Percentiles rank a stretch among this genome's conserved stretches.
Conservation (phyloP, 2,797 vertebrate species). For the Intellagama lesueurii region DNA sequence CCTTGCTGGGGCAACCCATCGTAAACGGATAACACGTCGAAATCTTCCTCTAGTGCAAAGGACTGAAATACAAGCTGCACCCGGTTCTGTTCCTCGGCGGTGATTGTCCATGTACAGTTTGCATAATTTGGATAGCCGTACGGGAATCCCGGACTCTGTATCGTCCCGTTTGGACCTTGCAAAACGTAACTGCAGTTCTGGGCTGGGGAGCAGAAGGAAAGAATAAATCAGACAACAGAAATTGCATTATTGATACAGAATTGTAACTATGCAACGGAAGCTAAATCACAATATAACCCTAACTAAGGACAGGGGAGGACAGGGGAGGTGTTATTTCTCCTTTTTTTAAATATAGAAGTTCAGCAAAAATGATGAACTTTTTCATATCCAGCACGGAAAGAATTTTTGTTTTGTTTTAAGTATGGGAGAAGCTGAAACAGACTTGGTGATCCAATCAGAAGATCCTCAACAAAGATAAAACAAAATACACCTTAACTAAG, state of each 20-base stretch:
- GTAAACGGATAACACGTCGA: conserved; percentile 94
- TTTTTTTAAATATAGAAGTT: not conserved
- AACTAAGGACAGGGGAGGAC: no score
- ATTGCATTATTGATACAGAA: conserved; percentile 11
- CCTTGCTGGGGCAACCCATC: conserved; percentile 92
- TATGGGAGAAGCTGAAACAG: not conserved
- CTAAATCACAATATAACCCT: no score
- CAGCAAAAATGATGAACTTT: not conserved
- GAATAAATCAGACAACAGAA: conserved; percentile 53
- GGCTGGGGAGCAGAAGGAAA: conserved; percentile 77
- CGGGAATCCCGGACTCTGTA: conserved; percentile 97
- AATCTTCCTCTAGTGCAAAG: conserved; percentile 98
- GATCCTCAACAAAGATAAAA: not conserved
- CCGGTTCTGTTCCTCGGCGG: conserved; percentile 92
- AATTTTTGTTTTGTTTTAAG: not conserved
- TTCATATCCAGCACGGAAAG: not conserved
- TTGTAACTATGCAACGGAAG: not conserved
- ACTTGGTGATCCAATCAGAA: not conserved
- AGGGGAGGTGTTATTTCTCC: no score
- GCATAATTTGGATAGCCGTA: conserved; percentile 99
- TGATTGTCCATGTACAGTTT: conserved; percentile 98
- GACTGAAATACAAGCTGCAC: conserved; percentile 98
- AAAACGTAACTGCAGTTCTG: conserved; percentile 96
- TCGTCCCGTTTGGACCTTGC: conserved; percentile 93
- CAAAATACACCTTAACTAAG: not conserved